phyloP scores from a whole-genome alignment of 2,888 invertebrate genomes.

The Aproaerema taeniolella region DNA sequence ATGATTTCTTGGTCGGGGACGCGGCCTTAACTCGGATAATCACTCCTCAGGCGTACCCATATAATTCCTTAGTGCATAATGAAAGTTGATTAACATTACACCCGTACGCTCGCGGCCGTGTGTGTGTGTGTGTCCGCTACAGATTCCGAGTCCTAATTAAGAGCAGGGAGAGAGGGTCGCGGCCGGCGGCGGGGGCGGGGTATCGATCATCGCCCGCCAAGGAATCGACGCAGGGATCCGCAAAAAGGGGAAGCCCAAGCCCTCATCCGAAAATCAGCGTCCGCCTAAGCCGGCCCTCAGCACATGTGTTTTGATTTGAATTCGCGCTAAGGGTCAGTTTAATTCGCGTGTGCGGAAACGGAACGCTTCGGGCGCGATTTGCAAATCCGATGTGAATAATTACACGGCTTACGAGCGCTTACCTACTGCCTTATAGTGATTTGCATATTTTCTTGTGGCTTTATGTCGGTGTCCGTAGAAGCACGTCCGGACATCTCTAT shows the following conservation, averaged over 20 bases:
- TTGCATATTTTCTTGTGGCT: slow-evolving; percentile 76
- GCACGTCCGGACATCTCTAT: slow-evolving; percentile 31
- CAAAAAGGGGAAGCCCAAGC: slow-evolving; percentile 62
- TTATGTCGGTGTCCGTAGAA: slow-evolving; percentile 44
- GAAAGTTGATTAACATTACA: slow-evolving; percentile 77
- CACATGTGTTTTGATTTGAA: slow-evolving; percentile 77
- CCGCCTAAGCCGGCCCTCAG: slow-evolving; percentile 68
- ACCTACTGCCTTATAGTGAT: slow-evolving; percentile 75
- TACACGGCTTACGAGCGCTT: slow-evolving; percentile 74
- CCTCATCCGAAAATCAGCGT: slow-evolving; percentile 72
- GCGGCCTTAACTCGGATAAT: slow-evolving; percentile 68
- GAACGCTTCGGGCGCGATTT: slow-evolving; percentile 69
- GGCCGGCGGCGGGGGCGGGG: slow-evolving; percentile 59
- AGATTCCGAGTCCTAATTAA: slow-evolving; percentile 92
- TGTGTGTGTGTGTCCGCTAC: slow-evolving; percentile 86
- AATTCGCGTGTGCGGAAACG: slow-evolving; percentile 61
- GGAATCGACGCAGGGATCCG: slow-evolving; percentile 75
- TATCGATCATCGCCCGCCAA: slow-evolving; percentile 75
- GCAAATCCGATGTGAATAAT: slow-evolving; percentile 77
- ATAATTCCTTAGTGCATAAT: slow-evolving; percentile 78
- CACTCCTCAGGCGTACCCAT: slow-evolving; percentile 76
- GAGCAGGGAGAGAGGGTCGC: slow-evolving; percentile 79
- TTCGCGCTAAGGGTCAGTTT: slow-evolving; percentile 71
- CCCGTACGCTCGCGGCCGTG: slow-evolving; percentile 33
- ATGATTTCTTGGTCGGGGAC: slow-evolving; percentile 75